phyloP scores from a whole-genome alignment of 2,797 vertebrate genomes.

The Lithobates sylvaticus region DNA sequence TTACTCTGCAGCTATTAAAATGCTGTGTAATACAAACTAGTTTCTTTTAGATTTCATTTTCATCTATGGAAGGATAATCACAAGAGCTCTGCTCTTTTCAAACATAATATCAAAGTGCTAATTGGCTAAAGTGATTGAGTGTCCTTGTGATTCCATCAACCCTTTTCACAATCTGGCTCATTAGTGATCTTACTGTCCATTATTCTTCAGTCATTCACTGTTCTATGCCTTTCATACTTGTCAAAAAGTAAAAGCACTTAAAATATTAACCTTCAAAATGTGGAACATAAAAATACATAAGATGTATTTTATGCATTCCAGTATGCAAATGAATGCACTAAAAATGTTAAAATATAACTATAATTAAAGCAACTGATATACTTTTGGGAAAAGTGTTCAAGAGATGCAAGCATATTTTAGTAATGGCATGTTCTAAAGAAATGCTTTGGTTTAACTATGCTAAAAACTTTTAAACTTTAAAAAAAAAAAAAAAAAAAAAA shows the following conservation, averaged over 20 bases:
- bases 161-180: background rate
- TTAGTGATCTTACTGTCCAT: background rate
- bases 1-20: too few species aligned
- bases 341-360: background rate
- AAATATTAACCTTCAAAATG: background rate
- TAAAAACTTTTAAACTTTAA: background rate
- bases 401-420: background rate
- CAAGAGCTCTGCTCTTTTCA: background rate
- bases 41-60: background rate
- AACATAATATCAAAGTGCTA: background rate
- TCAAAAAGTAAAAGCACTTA: background rate
- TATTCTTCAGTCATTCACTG: background rate
- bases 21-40: background rate
- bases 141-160: background rate
- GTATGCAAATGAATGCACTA: background rate
- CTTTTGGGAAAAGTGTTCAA: background rate
- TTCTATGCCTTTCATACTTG: background rate
- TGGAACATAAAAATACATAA: background rate
- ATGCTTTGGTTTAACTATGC: background rate
- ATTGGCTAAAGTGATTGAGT: background rate
- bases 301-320: background rate
- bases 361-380: background rate
- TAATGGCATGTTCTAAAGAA: background rate
- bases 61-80: background rate
- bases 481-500: too few species aligned